phyloP scores from a whole-genome alignment of 2,113 vertebrate genomes.

The Felis chaus region DNA sequence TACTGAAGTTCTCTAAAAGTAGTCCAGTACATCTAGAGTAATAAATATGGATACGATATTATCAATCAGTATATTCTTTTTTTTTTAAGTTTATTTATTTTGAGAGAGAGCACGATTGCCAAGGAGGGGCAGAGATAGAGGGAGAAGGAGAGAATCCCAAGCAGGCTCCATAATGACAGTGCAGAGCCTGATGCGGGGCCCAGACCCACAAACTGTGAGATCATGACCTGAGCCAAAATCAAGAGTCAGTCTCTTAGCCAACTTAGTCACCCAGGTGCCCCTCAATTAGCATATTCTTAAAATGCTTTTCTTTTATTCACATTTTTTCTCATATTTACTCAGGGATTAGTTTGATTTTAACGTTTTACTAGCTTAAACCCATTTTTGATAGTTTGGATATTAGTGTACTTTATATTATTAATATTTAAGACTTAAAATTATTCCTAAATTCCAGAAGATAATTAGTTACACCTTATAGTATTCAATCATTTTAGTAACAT shows the following conservation, averaged over 20 bases:
- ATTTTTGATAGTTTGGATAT: not conserved
- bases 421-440: not conserved
- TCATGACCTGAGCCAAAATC: too few relatives aligned
- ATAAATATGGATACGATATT: constrained; percentile 46
- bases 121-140: too few relatives aligned
- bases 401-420: not conserved
- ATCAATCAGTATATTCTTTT: constrained; percentile 35
- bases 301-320: constrained; percentile 58
- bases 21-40: not conserved
- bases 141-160: too few relatives aligned
- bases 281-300: constrained; percentile 42
- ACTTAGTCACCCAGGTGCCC: too few relatives aligned
- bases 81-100: too few relatives aligned
- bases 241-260: too few relatives aligned
- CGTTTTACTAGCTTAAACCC: constrained; percentile 1
- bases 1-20: constrained; percentile 21
- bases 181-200: too few relatives aligned
- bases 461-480: constrained; percentile 71
- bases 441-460: constrained; percentile 70
- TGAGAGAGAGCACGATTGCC: too few relatives aligned
- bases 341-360: constrained; percentile 26
- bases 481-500: constrained; percentile 65
- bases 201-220: too few relatives aligned
- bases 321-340: constrained; percentile 71
- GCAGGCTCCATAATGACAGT: too few relatives aligned